phyloP scores from a whole-genome alignment of 1,140 invertebrate genomes.

The Panagrolaimus sp. region DNA sequence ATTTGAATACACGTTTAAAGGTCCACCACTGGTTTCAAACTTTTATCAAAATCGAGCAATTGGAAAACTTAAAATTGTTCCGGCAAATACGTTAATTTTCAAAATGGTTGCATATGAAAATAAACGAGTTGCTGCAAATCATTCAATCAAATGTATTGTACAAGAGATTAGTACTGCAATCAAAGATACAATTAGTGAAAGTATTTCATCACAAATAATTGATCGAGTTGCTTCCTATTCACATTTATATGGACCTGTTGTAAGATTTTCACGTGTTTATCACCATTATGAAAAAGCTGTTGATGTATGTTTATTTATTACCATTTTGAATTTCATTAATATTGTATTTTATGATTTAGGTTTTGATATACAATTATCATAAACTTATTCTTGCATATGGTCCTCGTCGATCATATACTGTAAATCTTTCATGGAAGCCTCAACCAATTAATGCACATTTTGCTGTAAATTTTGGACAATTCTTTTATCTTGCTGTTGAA shows the following conservation, averaged over 20 bases:
- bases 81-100: neutral
- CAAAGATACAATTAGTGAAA: neutral
- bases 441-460: neutral
- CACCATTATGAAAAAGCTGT: neutral
- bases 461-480: neutral
- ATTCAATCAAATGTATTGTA: neutral
- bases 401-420: neutral
- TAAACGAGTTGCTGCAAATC: neutral
- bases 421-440: neutral
- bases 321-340: neutral
- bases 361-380: neutral
- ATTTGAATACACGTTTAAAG: neutral
- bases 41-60: conserved; percentile 6
- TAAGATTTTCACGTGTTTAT: neutral
- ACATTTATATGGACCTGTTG: neutral
- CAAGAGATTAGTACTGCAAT: neutral
- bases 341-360: neutral
- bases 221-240: neutral
- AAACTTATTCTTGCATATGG: neutral
- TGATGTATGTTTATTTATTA: conserved; percentile 15
- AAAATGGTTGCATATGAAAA: neutral
- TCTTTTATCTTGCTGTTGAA: neutral
- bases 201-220: neutral
- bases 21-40: neutral
- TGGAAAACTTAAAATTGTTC: neutral